Base-by-base conservation (phyloP, 1,140 invertebrate genomes). In the Diploscapter pachys region DNA sequence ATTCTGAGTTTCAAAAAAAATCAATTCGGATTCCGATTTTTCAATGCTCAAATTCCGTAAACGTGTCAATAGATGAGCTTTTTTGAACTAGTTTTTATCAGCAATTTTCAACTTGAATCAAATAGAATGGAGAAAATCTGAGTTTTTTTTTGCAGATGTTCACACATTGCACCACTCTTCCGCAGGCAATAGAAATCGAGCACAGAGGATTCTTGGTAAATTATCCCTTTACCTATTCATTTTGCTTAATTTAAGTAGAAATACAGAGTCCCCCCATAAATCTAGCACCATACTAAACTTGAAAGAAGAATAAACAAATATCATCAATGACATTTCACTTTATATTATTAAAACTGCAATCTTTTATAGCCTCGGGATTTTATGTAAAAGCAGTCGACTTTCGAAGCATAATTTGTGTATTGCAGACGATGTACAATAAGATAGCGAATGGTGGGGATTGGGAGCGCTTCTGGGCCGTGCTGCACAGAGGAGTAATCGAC, bases 381-480 rank as follows among this genome's bases (percentile, higher is more conserved):
- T 3, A 53, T 56, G 31, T 31, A 31, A 31, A 31, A 31, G 31
- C 31, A 31, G 31, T 31, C 31, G 31, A 31, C 31, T 31, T 31
- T 31, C 31, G 31, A 31, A 31, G 31, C 31, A 31, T 31, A 31
- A 31, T 31, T 31, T 31, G 31, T 31, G 31, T 59, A 6, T 73
- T 73, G n/a, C 55, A 73, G 72, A 73, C 72, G 49, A 73, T 73
- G 72, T 73, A 65, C 63, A 56, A 67, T 6, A 63, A 50, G 13
- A 68, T 73, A 55, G 59, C 61, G 50, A 61, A 64, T 31, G 66
- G 64, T 55, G 68, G 72, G 2, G 61, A 57, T 50, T 76, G 74
- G 74, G 74, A 71, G 59, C 74, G 74, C 50, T 76, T 71, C 57
- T 76, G 69, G 69, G 74, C 74, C 6, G 69, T 76, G 6, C 74